phyloP scores from a whole-genome alignment of 1,140 invertebrate species.

The Papilio glaucus region DNA sequence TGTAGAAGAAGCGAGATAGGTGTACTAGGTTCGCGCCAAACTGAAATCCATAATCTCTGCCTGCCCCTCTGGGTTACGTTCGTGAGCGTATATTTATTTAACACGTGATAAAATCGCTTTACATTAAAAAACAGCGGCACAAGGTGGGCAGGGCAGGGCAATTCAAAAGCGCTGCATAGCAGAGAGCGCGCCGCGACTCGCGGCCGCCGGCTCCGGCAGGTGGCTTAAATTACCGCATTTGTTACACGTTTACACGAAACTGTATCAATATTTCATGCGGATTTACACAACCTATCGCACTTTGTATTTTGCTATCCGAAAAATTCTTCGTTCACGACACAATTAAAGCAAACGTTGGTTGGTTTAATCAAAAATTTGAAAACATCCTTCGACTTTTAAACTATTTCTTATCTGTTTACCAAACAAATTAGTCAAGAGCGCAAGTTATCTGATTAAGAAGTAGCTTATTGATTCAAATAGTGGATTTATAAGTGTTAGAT shows the following conservation, averaged over 20 bases:
- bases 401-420: too few species aligned
- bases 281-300: constrained; percentile 77
- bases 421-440: too few species aligned
- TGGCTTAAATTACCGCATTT: constrained; percentile 83
- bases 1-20: too few species aligned
- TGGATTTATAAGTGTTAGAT: too few species aligned
- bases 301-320: constrained; percentile 74
- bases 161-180: constrained; percentile 38
- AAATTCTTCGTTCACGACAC: constrained; percentile 53
- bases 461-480: too few species aligned
- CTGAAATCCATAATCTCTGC: too few species aligned
- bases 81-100: too few species aligned
- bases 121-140: constrained; percentile 47
- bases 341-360: constrained; percentile 26
- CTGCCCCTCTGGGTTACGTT: too few species aligned
- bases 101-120: constrained; percentile 34
- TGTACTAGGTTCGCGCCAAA: too few species aligned
- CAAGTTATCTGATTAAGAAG: too few species aligned
- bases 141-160: constrained; percentile 51
- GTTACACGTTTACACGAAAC: constrained; percentile 83
- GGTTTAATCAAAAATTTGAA: too few species aligned
- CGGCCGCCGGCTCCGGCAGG: constrained; percentile 74
- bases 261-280: constrained; percentile 83
- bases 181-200: constrained; percentile 54
- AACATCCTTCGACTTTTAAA: too few species aligned